Conservation (phyloP, 2,888 invertebrate genomes). For the Eupithecia subfuscata region DNA sequence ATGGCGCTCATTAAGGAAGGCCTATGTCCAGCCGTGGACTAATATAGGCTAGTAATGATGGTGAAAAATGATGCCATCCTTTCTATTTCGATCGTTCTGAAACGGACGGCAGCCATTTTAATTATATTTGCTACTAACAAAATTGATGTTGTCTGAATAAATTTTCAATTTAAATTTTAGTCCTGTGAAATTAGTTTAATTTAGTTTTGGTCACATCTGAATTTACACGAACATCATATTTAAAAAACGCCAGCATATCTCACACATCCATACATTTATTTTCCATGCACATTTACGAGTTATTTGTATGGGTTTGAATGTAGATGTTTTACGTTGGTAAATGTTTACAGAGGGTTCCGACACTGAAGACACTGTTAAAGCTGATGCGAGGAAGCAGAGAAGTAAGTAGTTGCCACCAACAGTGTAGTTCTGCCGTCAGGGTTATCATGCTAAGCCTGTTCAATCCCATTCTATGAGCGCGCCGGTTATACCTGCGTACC, state of each 20-base stretch:
- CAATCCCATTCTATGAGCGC: no score
- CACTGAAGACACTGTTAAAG: constrained; percentile 77
- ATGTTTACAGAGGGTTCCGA: constrained; percentile 81
- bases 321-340: constrained; percentile 67
- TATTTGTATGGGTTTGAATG: constrained; percentile 35
- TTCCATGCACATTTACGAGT: constrained; percentile 27
- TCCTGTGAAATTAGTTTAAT: neutral
- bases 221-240: constrained; percentile 27
- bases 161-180: no score
- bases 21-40: no score
- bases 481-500: no score
- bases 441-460: neutral
- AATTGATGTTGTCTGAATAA: no score
- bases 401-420: constrained; percentile 57
- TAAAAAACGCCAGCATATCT: constrained; percentile 4
- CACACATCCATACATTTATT: neutral
- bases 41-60: no score
- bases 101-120: no score
- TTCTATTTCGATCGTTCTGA: no score
- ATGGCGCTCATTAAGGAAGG: no score
- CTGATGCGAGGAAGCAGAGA: constrained; percentile 72
- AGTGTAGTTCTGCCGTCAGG: neutral
- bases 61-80: no score
- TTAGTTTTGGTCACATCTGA: no score
- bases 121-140: no score